These are phyloP conservation scores for Lasioglossum pauxillum DNA, from an alignment of 2,888 invertebrate genomes.

Conservation along the genomic window DNA sequence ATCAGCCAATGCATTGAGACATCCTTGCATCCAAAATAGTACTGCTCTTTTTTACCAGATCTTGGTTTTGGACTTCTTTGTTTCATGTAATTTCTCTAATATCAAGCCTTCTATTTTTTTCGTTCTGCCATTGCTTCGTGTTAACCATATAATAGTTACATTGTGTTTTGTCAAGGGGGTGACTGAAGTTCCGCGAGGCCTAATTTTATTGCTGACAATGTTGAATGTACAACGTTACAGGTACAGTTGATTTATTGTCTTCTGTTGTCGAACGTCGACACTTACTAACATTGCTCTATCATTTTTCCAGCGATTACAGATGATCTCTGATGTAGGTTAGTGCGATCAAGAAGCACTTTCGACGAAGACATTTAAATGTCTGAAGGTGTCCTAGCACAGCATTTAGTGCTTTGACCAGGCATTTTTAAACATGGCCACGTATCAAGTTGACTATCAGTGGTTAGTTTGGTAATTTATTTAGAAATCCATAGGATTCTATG, in stretches of 20 bases:
- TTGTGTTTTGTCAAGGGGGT: conserved; percentile 74
- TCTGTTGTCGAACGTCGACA: background rate
- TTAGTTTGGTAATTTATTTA: conserved; percentile 72
- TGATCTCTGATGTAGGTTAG: conserved; percentile 81
- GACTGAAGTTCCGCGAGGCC: conserved; percentile 75
- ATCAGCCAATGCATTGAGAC: conserved; percentile 18
- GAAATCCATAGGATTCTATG: no score
- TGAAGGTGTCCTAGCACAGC: conserved; percentile 79
- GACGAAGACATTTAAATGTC: conserved; percentile 80
- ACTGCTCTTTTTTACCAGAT: conserved; percentile 22
- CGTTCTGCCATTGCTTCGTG: background rate
- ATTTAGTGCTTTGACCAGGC: conserved; percentile 79
- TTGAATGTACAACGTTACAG: conserved; percentile 74
- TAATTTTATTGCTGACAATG: conserved; percentile 77
- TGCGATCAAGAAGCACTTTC: conserved; percentile 72
- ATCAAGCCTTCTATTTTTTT: background rate
- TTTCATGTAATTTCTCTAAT: conserved; percentile 35
- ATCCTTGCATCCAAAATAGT: conserved; percentile 8
- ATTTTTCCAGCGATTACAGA: conserved; percentile 76
- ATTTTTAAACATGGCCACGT: conserved; percentile 84
- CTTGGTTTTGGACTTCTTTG: conserved; percentile 16
- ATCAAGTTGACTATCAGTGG: conserved; percentile 86
- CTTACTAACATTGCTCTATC: conserved; percentile 13
- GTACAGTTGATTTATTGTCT: conserved; percentile 65
- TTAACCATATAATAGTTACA: background rate